Percentiles rank a stretch among this genome's conserved stretches.
Evolutionary conservation across 2,888 invertebrate genomes (phyloP).

Genomic region (Sphaeridia pumilis): DNA sequence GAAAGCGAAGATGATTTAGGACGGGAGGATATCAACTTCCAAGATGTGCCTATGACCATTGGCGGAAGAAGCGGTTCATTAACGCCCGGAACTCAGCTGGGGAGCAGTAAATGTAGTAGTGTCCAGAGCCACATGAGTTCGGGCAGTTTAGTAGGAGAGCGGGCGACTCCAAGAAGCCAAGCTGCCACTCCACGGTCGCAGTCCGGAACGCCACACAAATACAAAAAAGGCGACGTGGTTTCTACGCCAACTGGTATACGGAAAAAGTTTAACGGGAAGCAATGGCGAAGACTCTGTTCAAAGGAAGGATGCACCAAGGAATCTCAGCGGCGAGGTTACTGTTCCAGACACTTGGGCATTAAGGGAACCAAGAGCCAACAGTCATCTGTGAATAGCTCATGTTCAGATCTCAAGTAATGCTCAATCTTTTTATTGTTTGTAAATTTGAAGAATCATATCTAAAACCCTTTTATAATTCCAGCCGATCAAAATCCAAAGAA

Average conservation of each 20-base stretch:
- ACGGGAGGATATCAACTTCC: conserved; percentile 70
- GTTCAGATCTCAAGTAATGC: conserved; percentile 18
- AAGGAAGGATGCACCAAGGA: conserved; percentile 91
- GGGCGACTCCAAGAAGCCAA: conserved; percentile 61
- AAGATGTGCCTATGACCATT: conserved; percentile 31
- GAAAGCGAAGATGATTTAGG: conserved; percentile 84
- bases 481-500: conserved; percentile 34
- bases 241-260: conserved; percentile 87
- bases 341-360: conserved; percentile 88
- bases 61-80: conserved; percentile 32
- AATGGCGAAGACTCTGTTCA: conserved; percentile 95
- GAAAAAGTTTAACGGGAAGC: conserved; percentile 99
- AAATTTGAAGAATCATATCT: neutral
- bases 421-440: neutral
- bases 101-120: conserved; percentile 79
- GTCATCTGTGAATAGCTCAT: conserved; percentile 36
- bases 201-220: conserved; percentile 87
- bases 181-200: conserved; percentile 59
- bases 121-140: conserved; percentile 86
- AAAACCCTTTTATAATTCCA: conserved; percentile 3
- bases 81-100: conserved; percentile 37
- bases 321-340: conserved; percentile 92
- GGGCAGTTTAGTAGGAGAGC: conserved; percentile 58
- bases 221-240: conserved; percentile 94
- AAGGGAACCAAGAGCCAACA: conserved; percentile 53